Percentiles rank a stretch among this genome's conserved stretches.
Evolutionary conservation across 2,888 invertebrate species (phyloP).

Genomic region (Aleiodes testaceus): DNA sequence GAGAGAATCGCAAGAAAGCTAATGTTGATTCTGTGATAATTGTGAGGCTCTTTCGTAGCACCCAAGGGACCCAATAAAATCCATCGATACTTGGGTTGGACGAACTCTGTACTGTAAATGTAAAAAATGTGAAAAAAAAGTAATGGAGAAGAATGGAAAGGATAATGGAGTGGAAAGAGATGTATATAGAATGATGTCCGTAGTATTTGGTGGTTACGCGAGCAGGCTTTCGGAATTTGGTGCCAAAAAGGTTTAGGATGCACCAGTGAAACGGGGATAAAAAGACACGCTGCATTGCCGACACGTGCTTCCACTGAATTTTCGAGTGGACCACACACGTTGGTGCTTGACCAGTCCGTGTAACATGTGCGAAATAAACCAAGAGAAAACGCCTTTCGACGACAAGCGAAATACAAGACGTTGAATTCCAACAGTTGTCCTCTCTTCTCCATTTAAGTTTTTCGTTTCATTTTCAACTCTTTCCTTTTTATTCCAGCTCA

Average conservation of each 20-base stretch:
- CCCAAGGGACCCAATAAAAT: constrained; percentile 6
- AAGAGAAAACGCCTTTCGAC: constrained; percentile 40
- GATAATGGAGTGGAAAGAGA: not conserved
- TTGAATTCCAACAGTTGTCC: constrained; percentile 44
- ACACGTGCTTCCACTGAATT: constrained; percentile 51
- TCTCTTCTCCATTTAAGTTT: constrained; percentile 29
- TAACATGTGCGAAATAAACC: constrained; percentile 38
- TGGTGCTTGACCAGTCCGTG: constrained; percentile 35
- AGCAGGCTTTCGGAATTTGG: constrained; percentile 58
- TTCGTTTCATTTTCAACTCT: constrained; percentile 19
- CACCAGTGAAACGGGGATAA: constrained; percentile 41
- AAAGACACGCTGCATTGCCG: constrained; percentile 52
- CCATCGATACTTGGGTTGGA: not conserved
- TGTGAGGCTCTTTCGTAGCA: constrained; percentile 9
- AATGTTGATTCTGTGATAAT: constrained; percentile 34
- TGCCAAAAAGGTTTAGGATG: constrained; percentile 56
- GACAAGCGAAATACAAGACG: constrained; percentile 54
- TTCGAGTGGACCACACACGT: constrained; percentile 54
- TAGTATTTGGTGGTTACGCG: constrained; percentile 12
- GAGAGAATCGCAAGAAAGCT: not conserved
- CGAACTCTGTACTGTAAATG: not conserved
- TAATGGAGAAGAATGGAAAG: not conserved
- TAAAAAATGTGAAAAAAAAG: not conserved
- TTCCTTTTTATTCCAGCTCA: constrained; percentile 12
- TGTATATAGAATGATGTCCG: not conserved